Percentiles rank a stretch among this genome's conserved stretches.
Conservation (phyloP, 1,140 invertebrate genomes). For the Chrysopa pallens region DNA sequence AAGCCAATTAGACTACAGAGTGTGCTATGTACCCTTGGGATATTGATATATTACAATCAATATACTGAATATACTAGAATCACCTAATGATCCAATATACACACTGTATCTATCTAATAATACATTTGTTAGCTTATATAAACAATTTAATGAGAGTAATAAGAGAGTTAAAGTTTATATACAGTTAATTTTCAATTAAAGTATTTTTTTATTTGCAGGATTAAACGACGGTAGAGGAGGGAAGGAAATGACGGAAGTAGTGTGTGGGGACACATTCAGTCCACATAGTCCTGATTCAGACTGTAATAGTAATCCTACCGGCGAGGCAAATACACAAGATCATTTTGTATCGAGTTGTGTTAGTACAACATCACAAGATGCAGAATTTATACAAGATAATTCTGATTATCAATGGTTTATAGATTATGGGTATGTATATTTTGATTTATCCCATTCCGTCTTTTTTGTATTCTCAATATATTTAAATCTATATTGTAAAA, state of each 20-base stretch:
- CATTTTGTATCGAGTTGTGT: slow-evolving; percentile 10
- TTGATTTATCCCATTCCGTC: slow-evolving; percentile 1
- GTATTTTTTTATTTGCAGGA: too few relatives aligned
- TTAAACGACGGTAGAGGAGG: slow-evolving; percentile 4
- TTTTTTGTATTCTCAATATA: slow-evolving; percentile 1
- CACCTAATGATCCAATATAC: too few relatives aligned
- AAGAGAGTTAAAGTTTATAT: too few relatives aligned
- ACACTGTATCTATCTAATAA: too few relatives aligned
- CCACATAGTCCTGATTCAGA: slow-evolving; percentile 20
- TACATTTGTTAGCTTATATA: too few relatives aligned
- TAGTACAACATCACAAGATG: slow-evolving; percentile 22
- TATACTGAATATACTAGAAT: too few relatives aligned
- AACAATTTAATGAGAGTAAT: too few relatives aligned
- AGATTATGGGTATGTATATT: slow-evolving; percentile 52
- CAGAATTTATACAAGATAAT: slow-evolving; percentile 72
- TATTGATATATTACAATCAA: too few relatives aligned
- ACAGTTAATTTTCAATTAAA: too few relatives aligned
- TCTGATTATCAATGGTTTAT: slow-evolving; percentile 79
- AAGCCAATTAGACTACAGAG: too few relatives aligned
- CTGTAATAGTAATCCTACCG: slow-evolving; percentile 22
- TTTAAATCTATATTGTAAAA: not conserved
- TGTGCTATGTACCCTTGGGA: too few relatives aligned
- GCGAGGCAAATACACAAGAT: slow-evolving; percentile 7
- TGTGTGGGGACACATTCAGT: slow-evolving; percentile 11
- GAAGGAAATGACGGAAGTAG: slow-evolving; percentile 20